Percentiles rank a stretch among this genome's conserved stretches.
These are phyloP conservation scores for Euthynnus affinis DNA, from an alignment of 2,797 vertebrate species.

Conservation along the genomic window DNA sequence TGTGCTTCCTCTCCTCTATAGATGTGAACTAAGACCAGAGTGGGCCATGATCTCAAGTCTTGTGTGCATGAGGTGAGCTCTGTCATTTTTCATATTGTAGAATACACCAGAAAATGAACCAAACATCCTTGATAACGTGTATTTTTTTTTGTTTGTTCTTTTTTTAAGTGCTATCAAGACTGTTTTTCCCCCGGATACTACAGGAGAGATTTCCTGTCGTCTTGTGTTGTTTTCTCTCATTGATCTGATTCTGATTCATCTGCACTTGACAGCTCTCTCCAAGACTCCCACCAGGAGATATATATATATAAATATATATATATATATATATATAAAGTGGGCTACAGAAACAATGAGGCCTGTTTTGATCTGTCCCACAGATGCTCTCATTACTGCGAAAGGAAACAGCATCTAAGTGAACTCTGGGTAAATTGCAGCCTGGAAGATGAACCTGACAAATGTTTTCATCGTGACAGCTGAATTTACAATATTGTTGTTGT, in stretches of 20 bases:
- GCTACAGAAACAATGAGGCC: constrained; percentile 28
- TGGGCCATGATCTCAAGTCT: neutral
- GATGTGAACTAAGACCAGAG: neutral
- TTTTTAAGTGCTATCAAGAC: constrained; percentile 35
- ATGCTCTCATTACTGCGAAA: constrained; percentile 24
- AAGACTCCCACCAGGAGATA: constrained; percentile 23
- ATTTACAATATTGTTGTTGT: constrained; percentile 27
- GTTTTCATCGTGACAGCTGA: constrained; percentile 7
- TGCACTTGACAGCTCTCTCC: constrained; percentile 38
- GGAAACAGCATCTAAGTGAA: constrained; percentile 19
- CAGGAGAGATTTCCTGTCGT: constrained; percentile 7
- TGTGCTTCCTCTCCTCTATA: neutral
- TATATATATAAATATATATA: no score
- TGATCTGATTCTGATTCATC: constrained; percentile 49
- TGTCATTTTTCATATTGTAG: neutral
- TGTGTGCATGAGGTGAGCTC: constrained; percentile 13
- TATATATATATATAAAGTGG: constrained; percentile 8
- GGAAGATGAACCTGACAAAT: constrained; percentile 19
- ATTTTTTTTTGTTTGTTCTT: constrained; percentile 6
- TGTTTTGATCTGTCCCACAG: constrained; percentile 55
- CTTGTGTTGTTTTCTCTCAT: constrained; percentile 13
- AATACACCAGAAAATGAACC: neutral
- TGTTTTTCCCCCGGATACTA: neutral
- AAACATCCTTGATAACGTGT: no score
- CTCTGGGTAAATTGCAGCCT: constrained; percentile 18